Base-by-base conservation (phyloP, 2,888 invertebrate species). In the Thereva nobilitata region DNA sequence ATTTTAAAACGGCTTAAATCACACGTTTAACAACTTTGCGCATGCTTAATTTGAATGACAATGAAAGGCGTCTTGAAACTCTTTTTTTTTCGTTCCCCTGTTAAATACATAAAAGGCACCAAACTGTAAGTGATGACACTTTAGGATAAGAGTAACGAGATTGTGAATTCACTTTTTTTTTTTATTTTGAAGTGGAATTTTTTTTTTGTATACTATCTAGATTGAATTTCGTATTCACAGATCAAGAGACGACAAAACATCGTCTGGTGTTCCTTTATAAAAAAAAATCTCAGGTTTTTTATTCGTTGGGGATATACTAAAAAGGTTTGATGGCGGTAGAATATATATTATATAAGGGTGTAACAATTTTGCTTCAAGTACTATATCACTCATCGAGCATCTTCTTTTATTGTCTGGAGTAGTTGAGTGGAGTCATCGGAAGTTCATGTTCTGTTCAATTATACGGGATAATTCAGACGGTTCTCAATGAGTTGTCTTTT, bases 391-490 rank as follows among this genome's bases (percentile, higher is more conserved):
- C 23, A 23, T 23, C 23, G 23, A 23, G 23, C 23, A 23, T 23
- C 61, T 50, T 50, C 61, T 49, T 49, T 41, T 50, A 23, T 56
- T 56, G 12, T 64, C 44, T 52, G 23, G 2, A 23, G 23, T 23
- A 23, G 44, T 52, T 37, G 35, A 53, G 42, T 44, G 54, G 64
- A 64, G 64, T 53, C 53, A 64, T 64, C 64, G 64, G 54, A 64
- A 64, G 64, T 64, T 53, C 53, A 44, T 35, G 53, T 44, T 10
- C 53, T 64, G 68, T 68, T 66, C 68, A 68, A 68, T 68, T 68
- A 68, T 68, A 66, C 68, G 66, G 68, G 68, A 64, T 57, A 64
- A 66, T 68, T 68, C 63, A 68, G 61, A 55, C 41, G 45, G 55
- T 61, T 66, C 23, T 68, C 68, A 61, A 61, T 42, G 61, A 61